Base-by-base conservation (phyloP, 2,888 invertebrate genomes). In the Drosophila birchii region DNA sequence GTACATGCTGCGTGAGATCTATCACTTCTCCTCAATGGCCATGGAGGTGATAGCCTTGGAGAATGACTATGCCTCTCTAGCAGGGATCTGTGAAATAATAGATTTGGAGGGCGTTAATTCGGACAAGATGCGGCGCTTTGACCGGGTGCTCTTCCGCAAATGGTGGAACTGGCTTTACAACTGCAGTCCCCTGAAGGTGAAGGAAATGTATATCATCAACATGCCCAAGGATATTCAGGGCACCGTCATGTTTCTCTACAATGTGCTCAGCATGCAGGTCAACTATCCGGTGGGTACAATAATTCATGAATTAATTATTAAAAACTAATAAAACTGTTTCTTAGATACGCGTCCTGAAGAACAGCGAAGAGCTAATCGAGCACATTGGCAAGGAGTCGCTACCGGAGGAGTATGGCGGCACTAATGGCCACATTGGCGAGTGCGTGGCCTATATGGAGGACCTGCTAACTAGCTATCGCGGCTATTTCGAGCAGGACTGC, bases 381-480 rank as follows among this genome's bases (percentile, higher is more conserved):
- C 81, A 91, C 53, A 79, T 90, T 49, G 91, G 89, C 26, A 88
- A 84, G 56, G 76, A 79, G 2, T 79, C 78, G 38, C 76, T 91
- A 60, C 90, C 90, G 0, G 90, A 91, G 79, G 91, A 90, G 47
- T 90, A 90, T 49, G 90, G 90, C 9, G 90, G 90, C 26, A 76
- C 78, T 36, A 90, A 90, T 72, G 90, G 90, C 4, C 90, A 90
- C 39, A 77, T 85, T 60, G 75, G 61, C 41, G 90, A 90, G 69
- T 88, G 81, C 47, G 60, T 90, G 62, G 78, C 90, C 56, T 88
- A 90, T 23, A 91, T 91, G 91, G 91, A 91, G 72, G 90, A 90
- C 58, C 66, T 90, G 14, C 47, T 90, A 11, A 82, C 79, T 11
- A 89, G 83, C 69, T 90, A 91, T 77, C 79, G 90, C 4, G 75